Base-by-base conservation (phyloP, 2,888 invertebrate genomes). In the Luperina nickerlii region DNA sequence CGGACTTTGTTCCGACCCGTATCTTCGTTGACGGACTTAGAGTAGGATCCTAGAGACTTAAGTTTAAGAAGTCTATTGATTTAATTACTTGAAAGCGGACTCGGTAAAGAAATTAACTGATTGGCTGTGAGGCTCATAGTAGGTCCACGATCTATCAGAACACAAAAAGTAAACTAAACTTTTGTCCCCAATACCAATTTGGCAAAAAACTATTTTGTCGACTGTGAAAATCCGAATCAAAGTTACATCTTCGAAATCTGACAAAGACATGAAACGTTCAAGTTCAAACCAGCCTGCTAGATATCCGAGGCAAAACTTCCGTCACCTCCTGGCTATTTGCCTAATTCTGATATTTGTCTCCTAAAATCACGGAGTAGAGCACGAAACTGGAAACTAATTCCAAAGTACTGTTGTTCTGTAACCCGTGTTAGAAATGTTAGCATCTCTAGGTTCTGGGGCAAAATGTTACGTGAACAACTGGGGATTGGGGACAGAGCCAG, bases 301-400 rank as follows among this genome's bases (percentile, higher is more conserved):
- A 80, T 87, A 81, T 78, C 78, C 51, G 48, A 45, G 54, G 60
- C 48, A 66, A 84, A 87, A 88, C 77, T 88, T 87, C 65, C 67
- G 27, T 54, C 70, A 79, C 82, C 78, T 78, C 54, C 38, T 27
- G 69, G 74, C 73, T 85, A 87, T 89, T 88, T 83, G 83, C 68
- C 62, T 78, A 78, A 80, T 82, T 87, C 77, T 69, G 84, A 83
- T 90, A 88, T 88, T 90, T 90, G 89, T 83, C 90, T 82, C 79
- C 85, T 80, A 88, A 85, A 89, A 87, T 82, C 87, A 78, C 75
- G 79, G 77, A 51, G 65, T 45, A 42, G 74, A 76, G 67, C 69
- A 32, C 48, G 65, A 73, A 82, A 81, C 84, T 76, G 68, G 80
- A 81, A 89, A 88, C 88, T 90, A 87, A 83, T 89, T 84, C 79